Evolutionary conservation across 2,888 invertebrate genomes (phyloP).

Genomic region (Spisula subtruncata): DNA sequence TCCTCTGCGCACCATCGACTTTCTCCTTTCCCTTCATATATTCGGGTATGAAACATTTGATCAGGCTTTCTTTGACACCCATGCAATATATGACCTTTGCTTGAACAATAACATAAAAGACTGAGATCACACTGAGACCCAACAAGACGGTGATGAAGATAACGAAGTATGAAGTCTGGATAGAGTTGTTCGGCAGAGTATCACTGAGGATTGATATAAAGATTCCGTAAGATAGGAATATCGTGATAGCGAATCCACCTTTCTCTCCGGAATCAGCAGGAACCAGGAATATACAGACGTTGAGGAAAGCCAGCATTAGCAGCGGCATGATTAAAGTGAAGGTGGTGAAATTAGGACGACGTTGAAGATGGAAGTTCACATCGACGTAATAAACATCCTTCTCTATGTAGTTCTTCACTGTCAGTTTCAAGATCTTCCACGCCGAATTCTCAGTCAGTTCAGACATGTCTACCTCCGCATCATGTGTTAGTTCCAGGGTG

Average conservation of each 20-base stretch:
- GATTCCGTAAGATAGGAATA: constrained; percentile 55
- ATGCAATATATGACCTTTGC: constrained; percentile 13
- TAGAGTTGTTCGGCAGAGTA: constrained; percentile 49
- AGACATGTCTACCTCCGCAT: constrained; percentile 12
- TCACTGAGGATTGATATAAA: constrained; percentile 44
- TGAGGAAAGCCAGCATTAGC: constrained; percentile 44
- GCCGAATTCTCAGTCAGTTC: constrained; percentile 47
- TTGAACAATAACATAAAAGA: constrained; percentile 44
- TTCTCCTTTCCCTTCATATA: constrained; percentile 10
- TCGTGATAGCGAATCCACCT: constrained; percentile 48
- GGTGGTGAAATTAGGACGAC: constrained; percentile 32
- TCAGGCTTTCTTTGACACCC: neutral
- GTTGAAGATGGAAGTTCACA: constrained; percentile 22
- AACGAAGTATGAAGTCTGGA: constrained; percentile 39
- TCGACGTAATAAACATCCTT: constrained; percentile 27
- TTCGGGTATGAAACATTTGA: constrained; percentile 7
- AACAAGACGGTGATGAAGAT: constrained; percentile 41
- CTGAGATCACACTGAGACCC: constrained; percentile 26
- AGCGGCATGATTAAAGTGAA: constrained; percentile 47
- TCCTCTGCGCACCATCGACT: neutral
- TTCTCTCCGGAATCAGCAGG: constrained; percentile 54
- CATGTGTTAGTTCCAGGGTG: constrained; percentile 22
- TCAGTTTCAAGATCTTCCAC: constrained; percentile 38
- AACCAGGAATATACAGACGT: constrained; percentile 48
- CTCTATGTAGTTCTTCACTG: neutral